Conservation (phyloP, 1,140 invertebrate genomes). For the Anastrepha ludens region DNA sequence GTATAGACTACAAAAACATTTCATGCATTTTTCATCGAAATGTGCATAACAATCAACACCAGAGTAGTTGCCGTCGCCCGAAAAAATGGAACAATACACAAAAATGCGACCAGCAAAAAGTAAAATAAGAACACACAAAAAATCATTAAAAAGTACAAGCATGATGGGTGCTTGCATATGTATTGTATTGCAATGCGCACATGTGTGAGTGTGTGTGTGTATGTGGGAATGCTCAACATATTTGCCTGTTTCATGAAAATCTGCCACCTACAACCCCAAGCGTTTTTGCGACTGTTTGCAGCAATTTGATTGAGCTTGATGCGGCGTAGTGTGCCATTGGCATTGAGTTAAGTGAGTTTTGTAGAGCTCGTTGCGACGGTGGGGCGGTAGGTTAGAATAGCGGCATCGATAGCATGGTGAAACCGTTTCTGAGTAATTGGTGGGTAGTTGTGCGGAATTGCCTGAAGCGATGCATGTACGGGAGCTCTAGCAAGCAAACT, state of each 20-base stretch:
- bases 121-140: not conserved
- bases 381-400: not conserved
- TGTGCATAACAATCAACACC: conserved; percentile 16
- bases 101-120: not conserved
- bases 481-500: not conserved
- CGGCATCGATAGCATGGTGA: not conserved
- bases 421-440: not conserved
- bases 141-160: not conserved
- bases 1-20: not conserved
- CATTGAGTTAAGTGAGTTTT: conserved; percentile 1
- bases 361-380: not conserved
- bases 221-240: not conserved
- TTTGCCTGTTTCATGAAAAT: conserved; percentile 24
- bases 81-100: not conserved
- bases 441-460: not conserved
- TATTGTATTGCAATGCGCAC: not conserved
- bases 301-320: not conserved
- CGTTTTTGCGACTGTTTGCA: not conserved
- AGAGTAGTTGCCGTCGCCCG: not conserved
- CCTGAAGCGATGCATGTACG: not conserved
- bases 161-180: not conserved
- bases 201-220: not conserved
- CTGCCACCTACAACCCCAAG: not conserved
- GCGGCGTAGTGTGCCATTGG: not conserved
- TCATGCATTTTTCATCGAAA: conserved; percentile 47